These are phyloP conservation scores for Frankliniella fusca DNA, from an alignment of 2,888 invertebrate genomes.

Conservation along the genomic window DNA sequence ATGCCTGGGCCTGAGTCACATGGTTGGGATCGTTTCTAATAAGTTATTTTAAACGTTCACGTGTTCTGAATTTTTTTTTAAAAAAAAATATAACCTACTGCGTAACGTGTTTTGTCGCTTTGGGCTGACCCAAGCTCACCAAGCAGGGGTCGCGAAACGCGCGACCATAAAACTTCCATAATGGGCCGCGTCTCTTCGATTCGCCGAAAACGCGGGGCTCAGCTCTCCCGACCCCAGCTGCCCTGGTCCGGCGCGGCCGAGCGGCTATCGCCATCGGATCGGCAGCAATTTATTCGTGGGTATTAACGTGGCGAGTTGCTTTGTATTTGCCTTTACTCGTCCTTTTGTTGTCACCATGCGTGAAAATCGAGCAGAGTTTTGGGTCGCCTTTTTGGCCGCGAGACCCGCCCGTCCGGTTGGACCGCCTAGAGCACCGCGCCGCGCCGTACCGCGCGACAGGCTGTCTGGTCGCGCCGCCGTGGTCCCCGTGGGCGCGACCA, in stretches of 20 bases:
- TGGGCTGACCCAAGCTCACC: too few species aligned
- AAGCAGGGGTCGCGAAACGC: too few species aligned
- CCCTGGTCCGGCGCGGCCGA: too few species aligned
- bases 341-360: constrained; percentile 16
- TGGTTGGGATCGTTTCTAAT: too few species aligned
- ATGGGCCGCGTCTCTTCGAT: not conserved
- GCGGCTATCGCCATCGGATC: too few species aligned
- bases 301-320: too few species aligned
- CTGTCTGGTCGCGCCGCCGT: not conserved
- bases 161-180: constrained; percentile 8
- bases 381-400: not conserved
- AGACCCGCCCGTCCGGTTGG: constrained; percentile 7
- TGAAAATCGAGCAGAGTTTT: constrained; percentile 14
- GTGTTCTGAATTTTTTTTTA: too few species aligned
- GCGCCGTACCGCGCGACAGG: not conserved
- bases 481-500: not conserved
- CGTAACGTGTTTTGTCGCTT: too few species aligned
- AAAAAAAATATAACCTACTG: too few species aligned
- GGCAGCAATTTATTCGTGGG: too few species aligned
- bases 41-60: too few species aligned
- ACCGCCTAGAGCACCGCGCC: not conserved
- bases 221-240: not conserved
- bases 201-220: not conserved
- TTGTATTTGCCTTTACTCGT: not conserved
- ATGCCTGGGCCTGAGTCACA: too few species aligned